Base-by-base conservation (phyloP, 1,140 invertebrate genomes). In the Onthophagus taurus region DNA sequence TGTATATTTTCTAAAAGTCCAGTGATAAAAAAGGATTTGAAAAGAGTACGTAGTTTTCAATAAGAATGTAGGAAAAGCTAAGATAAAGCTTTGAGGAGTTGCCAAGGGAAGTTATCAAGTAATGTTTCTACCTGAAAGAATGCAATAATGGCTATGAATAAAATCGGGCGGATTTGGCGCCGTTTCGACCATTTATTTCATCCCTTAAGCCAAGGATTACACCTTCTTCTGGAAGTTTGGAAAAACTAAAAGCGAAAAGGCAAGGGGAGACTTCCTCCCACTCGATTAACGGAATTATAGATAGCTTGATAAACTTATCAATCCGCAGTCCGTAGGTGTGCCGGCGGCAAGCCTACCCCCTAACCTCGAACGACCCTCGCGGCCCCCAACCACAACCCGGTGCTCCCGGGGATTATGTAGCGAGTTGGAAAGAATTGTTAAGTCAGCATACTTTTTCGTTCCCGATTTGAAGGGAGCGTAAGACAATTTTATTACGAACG, bases 391-490 rank as follows among this genome's bases (percentile, higher is more conserved):
- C 51, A 44, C 45, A 45, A 45, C 45, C 42, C 51, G 45, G 45
- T 50, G 51, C 48, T 52, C 47, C 50, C 44, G 47, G 48, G 51
- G 51, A 52, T 52, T 52, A 52, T 50, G 42, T 45, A 50, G 44
- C 51, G 48, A 52, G 48, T 50, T 46, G 51, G 51, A 49, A 52
- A 48, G 48, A 52, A 52, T 50, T 50, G 48, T 50, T 50, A 50
- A 50, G 48, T 50, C 48, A 50, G 48, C 48, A 43, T 47, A 49
- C 51, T 52, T 52, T 52, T 52, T 52, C 50, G 42, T 51, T 51
- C 49, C 45, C 33, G 30, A 48, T 42, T 16, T 12, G 44, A 46
- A 50, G 46, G 33, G 46, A 50, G 45, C 44, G 21, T 50, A 46
- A 51, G 42, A 48, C 45, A 44, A 48, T 51, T 51, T 51, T 48